Evolutionary conservation across 2,113 vertebrate genomes (phyloP).

Genomic region (Dissostichus mawsoni): DNA sequence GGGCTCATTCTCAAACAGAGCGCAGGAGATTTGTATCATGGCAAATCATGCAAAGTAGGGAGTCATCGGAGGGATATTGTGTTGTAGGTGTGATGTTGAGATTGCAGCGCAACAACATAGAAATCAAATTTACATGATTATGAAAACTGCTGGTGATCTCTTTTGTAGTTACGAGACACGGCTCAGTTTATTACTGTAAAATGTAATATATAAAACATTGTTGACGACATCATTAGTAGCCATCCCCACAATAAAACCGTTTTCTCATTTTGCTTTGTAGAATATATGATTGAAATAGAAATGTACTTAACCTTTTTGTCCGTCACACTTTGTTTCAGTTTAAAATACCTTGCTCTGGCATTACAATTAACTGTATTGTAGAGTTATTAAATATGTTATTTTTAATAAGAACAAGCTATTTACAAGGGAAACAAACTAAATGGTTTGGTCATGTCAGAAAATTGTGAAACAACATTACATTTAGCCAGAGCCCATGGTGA

Average conservation of each 20-base stretch:
- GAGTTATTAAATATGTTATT: background rate
- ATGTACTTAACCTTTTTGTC: background rate
- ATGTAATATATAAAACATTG: background rate
- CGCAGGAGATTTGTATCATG: slow-evolving; percentile 37
- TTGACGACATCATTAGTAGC: background rate
- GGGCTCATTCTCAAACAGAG: slow-evolving; percentile 45
- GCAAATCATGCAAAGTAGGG: slow-evolving; percentile 69
- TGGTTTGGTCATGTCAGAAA: too few species aligned
- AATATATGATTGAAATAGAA: slow-evolving; percentile 3
- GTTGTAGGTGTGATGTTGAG: slow-evolving; percentile 24
- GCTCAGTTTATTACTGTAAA: background rate
- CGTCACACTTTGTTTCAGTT: background rate
- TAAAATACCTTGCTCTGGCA: background rate
- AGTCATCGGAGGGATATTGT: slow-evolving; percentile 33
- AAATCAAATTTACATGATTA: slow-evolving; percentile 49
- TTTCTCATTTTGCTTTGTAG: background rate
- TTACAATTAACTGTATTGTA: background rate
- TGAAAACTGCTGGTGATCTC: slow-evolving; percentile 14
- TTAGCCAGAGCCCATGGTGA: background rate
- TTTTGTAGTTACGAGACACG: slow-evolving; percentile 10
- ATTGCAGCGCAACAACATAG: slow-evolving; percentile 25
- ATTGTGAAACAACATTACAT: background rate
- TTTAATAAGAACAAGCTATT: too few species aligned
- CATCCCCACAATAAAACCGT: background rate
- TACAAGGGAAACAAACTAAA: too few species aligned